These are phyloP conservation scores for Paratrypauchen microcephalus DNA, from an alignment of 2,797 vertebrate species.

Conservation along the genomic window DNA sequence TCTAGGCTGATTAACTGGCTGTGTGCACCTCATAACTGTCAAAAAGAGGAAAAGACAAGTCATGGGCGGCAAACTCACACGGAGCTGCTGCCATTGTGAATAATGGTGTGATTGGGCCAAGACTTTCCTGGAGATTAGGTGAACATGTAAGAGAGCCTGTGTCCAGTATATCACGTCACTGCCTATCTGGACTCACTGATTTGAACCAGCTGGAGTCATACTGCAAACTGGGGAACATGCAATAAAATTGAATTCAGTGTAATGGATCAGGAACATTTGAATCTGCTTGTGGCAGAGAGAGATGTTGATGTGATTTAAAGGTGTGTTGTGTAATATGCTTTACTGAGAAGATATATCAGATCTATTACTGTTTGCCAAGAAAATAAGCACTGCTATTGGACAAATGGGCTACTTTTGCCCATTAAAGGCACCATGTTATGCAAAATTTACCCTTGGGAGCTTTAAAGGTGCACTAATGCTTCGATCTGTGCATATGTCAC, in stretches of 20 bases:
- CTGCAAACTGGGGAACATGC: constrained; percentile 11
- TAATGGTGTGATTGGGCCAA: constrained; percentile 56
- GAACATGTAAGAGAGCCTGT: constrained; percentile 43
- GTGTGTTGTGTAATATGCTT: not conserved
- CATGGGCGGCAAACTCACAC: constrained; percentile 41
- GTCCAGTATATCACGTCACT: constrained; percentile 39
- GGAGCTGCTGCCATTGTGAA: constrained; percentile 59
- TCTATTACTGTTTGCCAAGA: not conserved
- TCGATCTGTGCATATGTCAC: too few species aligned
- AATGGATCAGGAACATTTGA: constrained; percentile 2
- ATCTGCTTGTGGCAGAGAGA: not conserved
- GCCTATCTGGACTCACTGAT: constrained; percentile 28
- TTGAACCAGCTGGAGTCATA: constrained; percentile 20
- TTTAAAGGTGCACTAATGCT: too few species aligned
- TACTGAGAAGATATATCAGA: not conserved
- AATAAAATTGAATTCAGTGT: not conserved
- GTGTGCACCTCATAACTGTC: constrained; percentile 54
- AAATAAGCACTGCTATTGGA: not conserved
- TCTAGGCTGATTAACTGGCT: constrained; percentile 43
- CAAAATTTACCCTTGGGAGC: too few species aligned
- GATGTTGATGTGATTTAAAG: constrained; percentile 8
- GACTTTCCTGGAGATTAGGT: constrained; percentile 41
- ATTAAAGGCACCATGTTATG: too few species aligned
- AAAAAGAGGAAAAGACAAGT: constrained; percentile 40
- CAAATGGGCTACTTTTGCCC: not conserved